Conservation (phyloP, 1,140 invertebrate species). For the Aplysia californica region DNA sequence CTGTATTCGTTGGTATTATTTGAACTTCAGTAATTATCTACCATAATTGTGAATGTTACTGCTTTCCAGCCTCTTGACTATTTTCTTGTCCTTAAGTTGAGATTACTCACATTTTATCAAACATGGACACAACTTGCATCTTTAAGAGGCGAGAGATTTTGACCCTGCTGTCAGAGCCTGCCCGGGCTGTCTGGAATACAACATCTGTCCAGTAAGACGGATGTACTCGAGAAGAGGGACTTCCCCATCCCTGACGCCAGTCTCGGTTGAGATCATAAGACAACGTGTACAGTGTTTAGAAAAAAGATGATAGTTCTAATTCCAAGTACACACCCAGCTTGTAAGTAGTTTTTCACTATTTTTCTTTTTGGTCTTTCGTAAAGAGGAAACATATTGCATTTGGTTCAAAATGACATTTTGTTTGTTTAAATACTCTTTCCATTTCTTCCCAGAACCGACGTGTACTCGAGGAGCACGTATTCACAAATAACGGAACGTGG, state of each 20-base stretch:
- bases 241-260: too few relatives aligned
- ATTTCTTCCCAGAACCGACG: slow-evolving; percentile 11
- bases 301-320: too few relatives aligned
- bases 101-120: not conserved
- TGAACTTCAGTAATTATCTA: not conserved
- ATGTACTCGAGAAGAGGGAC: too few relatives aligned
- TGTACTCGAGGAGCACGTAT: not conserved
- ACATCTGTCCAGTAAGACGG: too few relatives aligned
- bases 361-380: not conserved
- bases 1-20: not conserved
- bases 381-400: not conserved
- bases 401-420: not conserved
- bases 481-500: slow-evolving; percentile 5
- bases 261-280: too few relatives aligned
- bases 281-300: too few relatives aligned
- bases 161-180: too few relatives aligned
- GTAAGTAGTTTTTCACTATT: not conserved
- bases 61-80: not conserved
- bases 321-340: too few relatives aligned
- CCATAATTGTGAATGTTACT: not conserved
- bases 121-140: too few relatives aligned
- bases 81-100: not conserved
- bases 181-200: too few relatives aligned
- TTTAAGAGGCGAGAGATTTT: too few relatives aligned
- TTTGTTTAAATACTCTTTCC: not conserved